Evolutionary conservation across 1,140 invertebrate species (phyloP), one percentile per base, ranked within the genome.

Genomic region (Drosophila varians): DNA sequence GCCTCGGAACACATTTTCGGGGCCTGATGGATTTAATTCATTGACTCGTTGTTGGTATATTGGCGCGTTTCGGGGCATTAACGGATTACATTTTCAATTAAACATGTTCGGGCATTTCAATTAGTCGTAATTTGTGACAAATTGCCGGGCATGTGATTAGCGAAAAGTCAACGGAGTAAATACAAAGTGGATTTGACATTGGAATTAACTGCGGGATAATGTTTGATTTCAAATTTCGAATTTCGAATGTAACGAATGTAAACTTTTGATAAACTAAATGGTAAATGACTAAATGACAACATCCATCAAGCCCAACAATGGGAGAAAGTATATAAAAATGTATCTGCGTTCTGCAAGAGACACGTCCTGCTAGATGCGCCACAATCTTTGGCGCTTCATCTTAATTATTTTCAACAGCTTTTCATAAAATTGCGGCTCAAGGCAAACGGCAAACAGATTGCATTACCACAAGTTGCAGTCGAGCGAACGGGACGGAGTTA

Each of bases 331-430:
- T n/a, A n/a, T n/a, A n/a, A n/a, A n/a, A n/a, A n/a, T n/a, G n/a
- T n/a, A n/a, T n/a, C n/a, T n/a, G n/a, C n/a, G n/a, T n/a, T n/a
- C 31, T 52, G 16, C 21, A 66, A 66, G 45, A 19, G 16, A 42
- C 9, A 14, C 36, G 11, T 42, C 12, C 57, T 26, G 14, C 25
- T 46, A 54, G 45, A 57, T 48, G 64, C 56, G 46, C 38, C 14
- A 25, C 64, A 72, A 72, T 62, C 68, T 62, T 62, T 72, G 68
- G 48, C 69, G 57, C 80, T 79, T 68, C 66, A 58, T 80, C 60
- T 74, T 84, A 84, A 84, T 84, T 84, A 86, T 84, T 79, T 84
- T 86, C 66, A 86, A 86, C 79, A 83, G 65, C 79, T 84, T 84
- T 76, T 64, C 46, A 53, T 64, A 38, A 64, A 75, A 74, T 66